phyloP scores from a whole-genome alignment of 1,140 invertebrate species.

The Diabrotica virgifera region DNA sequence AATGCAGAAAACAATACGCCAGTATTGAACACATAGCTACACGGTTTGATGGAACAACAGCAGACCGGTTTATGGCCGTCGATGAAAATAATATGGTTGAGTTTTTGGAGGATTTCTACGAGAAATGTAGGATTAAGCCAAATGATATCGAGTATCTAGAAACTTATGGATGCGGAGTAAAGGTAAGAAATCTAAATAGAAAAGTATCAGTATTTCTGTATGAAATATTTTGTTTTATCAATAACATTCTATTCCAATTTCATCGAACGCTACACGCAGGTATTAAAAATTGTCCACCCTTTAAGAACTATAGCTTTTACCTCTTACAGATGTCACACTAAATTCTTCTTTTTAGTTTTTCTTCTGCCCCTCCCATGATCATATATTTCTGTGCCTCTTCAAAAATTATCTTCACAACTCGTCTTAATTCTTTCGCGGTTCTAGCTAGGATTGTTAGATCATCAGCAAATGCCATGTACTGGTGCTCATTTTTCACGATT shows the following conservation, averaged over 20 bases:
- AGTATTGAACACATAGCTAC: constrained; percentile 59
- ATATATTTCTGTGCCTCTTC: too few species aligned
- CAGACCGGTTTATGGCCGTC: constrained; percentile 53
- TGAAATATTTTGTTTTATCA: not conserved
- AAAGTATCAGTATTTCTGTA: not conserved
- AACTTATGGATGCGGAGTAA: constrained; percentile 61
- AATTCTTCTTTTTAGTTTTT: too few species aligned
- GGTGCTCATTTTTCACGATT: too few species aligned
- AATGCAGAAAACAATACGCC: constrained; percentile 74
- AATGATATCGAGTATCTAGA: constrained; percentile 67
- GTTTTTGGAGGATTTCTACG: constrained; percentile 59
- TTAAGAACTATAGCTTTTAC: too few species aligned
- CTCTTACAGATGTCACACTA: too few species aligned
- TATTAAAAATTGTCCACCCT: too few species aligned
- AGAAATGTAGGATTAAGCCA: constrained; percentile 61
- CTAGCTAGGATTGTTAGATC: too few species aligned
- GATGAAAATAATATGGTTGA: constrained; percentile 52
- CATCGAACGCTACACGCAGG: too few species aligned
- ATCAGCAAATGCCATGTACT: too few species aligned
- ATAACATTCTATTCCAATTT: not conserved
- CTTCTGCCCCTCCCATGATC: too few species aligned
- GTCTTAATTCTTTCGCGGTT: too few species aligned
- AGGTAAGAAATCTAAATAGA: constrained; percentile 29
- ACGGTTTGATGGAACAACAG: constrained; percentile 64
- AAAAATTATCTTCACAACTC: too few species aligned